Conservation (phyloP, 53 echinoderm and acorn worm genomes). For the Actinopyga echinites region DNA sequence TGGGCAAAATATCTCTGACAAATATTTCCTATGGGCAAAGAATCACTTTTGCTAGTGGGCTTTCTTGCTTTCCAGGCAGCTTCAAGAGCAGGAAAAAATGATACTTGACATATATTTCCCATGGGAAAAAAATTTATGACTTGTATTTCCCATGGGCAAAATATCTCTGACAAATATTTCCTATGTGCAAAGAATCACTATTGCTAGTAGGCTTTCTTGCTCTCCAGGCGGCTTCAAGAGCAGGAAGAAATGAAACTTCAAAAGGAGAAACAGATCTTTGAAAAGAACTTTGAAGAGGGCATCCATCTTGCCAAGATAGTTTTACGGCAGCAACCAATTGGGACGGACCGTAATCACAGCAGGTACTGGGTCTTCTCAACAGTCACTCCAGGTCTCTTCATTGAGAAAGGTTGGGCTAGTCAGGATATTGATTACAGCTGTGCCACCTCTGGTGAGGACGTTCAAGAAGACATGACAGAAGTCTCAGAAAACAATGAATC, state of each 20-base stretch:
- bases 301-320: conserved; percentile 74
- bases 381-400: conserved; percentile 81
- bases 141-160: too few relatives aligned
- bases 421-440: conserved; percentile 61
- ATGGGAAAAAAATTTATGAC: too few relatives aligned
- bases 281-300: conserved; percentile 80
- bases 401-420: conserved; percentile 90
- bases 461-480: conserved; percentile 48
- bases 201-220: not conserved
- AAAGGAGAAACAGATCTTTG: conserved; percentile 64
- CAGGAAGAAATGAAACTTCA: conserved; percentile 65
- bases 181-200: not conserved
- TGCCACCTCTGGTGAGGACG: not conserved
- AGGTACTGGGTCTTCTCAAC: conserved; percentile 90
- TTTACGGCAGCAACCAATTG: conserved; percentile 71
- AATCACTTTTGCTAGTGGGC: not conserved
- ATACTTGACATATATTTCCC: too few relatives aligned
- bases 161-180: too few relatives aligned
- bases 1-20: too few relatives aligned
- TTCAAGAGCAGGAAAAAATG: conserved; percentile 73
- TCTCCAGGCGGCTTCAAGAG: conserved; percentile 71
- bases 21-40: not conserved
- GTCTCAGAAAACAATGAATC: not conserved
- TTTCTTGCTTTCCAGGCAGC: conserved; percentile 43
- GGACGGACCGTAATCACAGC: conserved; percentile 84